These are phyloP conservation scores for Dolichopus griseipennis DNA, from an alignment of 2,888 invertebrate species.

Conservation along the genomic window DNA sequence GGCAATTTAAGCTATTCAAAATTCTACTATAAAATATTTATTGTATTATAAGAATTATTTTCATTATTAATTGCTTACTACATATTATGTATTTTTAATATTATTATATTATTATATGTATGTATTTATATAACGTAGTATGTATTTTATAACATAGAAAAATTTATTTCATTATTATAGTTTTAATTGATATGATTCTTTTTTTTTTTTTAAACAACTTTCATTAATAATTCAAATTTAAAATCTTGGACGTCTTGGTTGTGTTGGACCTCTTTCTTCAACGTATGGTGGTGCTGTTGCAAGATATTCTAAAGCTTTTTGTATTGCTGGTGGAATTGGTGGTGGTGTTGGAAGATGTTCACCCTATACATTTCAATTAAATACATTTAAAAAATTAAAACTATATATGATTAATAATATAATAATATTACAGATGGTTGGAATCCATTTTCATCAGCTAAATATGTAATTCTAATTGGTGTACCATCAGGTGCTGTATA, in stretches of 20 bases:
- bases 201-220: no score
- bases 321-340: constrained; percentile 61
- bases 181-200: no score
- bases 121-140: no score
- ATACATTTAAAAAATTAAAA: neutral
- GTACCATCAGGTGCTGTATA: constrained; percentile 57
- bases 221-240: neutral
- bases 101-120: no score
- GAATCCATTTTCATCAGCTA: constrained; percentile 63
- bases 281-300: constrained; percentile 51
- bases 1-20: constrained; percentile 4
- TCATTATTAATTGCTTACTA: no score
- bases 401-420: no score
- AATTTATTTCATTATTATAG: no score
- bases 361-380: constrained; percentile 44
- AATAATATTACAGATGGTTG: constrained; percentile 43
- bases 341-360: constrained; percentile 48
- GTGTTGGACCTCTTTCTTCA: neutral
- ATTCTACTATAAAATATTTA: neutral
- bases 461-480: constrained; percentile 52
- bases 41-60: no score
- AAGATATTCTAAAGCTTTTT: constrained; percentile 55
- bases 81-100: no score
- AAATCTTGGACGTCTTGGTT: neutral
- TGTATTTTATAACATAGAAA: no score